Evolutionary conservation across 2,888 invertebrate genomes (phyloP), one percentile per base, ranked within the genome.

Genomic region (Acronicta psi): DNA sequence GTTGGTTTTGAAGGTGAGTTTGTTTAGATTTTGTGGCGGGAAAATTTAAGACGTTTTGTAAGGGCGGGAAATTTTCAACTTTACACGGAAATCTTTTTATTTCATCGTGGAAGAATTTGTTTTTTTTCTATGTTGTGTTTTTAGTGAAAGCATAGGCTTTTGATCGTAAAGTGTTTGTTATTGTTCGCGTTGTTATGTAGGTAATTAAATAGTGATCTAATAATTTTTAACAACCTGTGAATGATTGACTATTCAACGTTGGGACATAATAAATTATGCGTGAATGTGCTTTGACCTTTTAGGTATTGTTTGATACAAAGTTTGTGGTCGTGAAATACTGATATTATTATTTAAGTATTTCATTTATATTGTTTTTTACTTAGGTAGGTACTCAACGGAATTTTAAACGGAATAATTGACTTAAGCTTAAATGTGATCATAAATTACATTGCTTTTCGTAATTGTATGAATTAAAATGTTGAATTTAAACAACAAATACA

Each of bases 1-100:
- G 93, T 89, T 92, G 82, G 81, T 88, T 89, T 85, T 92, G 75
- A 93, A 93, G 93, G 93, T 93, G 79, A 87, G 93, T 90, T 72
- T 72, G 78, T 73, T 57, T 59, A 47, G 18, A 69, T 57, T 51
- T 55, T 61, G 68, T 11, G 40, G 51, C 49, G 59, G 53, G 55
- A 41, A 41, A 17, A 0, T 34, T 45, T 40, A 49, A 52, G 23
- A 54, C 31, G 11, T 50, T 58, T 43, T 57, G 38, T 36, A 16
- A 46, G 43, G 51, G 47, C 41, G 51, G 52, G 31, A 57, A 50
- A 37, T 52, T 61, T 31, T 60, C n/a, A 47, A 25, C 11, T 36
- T 34, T 34, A 31, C 20, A 13, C 25, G 40, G 17, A 38, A 17
- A 40, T 31, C 0, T 14, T 51, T 42, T 11, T n/a, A 31, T 36